These are phyloP conservation scores for Arrhamphus sclerolepis DNA, from an alignment of 2,797 vertebrate genomes.

Conservation along the genomic window DNA sequence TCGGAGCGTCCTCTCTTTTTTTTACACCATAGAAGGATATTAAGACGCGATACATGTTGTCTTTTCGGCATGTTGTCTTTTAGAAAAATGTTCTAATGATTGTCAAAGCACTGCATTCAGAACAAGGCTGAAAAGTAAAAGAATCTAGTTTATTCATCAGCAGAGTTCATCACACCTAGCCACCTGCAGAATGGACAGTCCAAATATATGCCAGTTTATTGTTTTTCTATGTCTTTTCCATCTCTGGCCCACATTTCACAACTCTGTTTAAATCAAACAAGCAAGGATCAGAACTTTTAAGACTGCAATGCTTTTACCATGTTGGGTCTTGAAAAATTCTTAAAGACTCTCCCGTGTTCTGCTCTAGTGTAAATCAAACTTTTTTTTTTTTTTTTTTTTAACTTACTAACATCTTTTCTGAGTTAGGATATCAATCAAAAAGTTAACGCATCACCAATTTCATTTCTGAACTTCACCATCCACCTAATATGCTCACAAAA, in stretches of 20 bases:
- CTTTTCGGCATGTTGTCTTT: background rate
- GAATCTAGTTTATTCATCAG: slow-evolving; percentile 16
- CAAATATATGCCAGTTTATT: slow-evolving; percentile 17
- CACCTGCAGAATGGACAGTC: slow-evolving; percentile 12
- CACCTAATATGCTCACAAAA: slow-evolving; percentile 13
- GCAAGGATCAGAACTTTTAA: background rate
- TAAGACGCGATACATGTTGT: too few relatives aligned
- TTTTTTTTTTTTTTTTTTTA: background rate
- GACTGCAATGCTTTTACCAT: background rate
- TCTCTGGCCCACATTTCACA: slow-evolving; percentile 22
- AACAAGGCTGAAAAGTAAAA: slow-evolving; percentile 4
- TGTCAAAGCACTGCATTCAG: too few relatives aligned
- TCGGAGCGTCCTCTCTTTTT: too few relatives aligned
- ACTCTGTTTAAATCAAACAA: background rate
- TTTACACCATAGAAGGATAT: too few relatives aligned
- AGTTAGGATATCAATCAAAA: background rate
- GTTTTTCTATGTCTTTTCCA: slow-evolving; percentile 17
- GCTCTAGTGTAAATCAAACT: background rate
- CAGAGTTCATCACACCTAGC: slow-evolving; percentile 14
- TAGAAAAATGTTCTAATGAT: background rate
- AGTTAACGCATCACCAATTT: background rate
- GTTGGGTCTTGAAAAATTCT: slow-evolving; percentile 9
- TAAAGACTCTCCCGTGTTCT: background rate
- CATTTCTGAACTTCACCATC: background rate
- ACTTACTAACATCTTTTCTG: background rate